These are phyloP conservation scores for Drosophila merina DNA, from an alignment of 2,888 invertebrate genomes.

Conservation along the genomic window DNA sequence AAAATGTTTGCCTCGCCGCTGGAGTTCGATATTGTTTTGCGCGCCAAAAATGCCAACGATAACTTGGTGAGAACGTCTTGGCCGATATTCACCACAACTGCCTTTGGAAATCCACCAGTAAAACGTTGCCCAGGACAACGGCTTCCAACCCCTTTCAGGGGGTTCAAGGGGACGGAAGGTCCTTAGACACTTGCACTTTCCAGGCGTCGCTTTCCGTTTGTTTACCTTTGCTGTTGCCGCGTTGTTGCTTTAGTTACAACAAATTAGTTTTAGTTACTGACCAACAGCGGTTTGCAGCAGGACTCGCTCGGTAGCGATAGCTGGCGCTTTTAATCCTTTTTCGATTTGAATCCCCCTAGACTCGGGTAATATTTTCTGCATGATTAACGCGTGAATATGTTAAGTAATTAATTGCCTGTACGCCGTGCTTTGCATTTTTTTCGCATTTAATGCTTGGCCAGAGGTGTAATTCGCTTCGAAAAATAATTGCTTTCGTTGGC, in stretches of 20 bases:
- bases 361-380: constrained; percentile 48
- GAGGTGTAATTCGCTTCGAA: constrained; percentile 33
- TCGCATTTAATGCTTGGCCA: constrained; percentile 21
- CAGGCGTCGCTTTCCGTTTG: constrained; percentile 56
- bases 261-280: constrained; percentile 61
- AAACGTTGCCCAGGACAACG: constrained; percentile 46
- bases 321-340: not conserved
- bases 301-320: constrained; percentile 11
- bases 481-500: constrained; percentile 34
- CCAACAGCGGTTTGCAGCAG: constrained; percentile 50
- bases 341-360: not conserved
- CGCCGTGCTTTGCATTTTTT: constrained; percentile 20
- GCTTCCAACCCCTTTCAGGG: constrained; percentile 8
- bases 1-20: constrained; percentile 62
- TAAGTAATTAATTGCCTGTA: constrained; percentile 62
- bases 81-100: constrained; percentile 7
- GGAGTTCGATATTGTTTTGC: constrained; percentile 71
- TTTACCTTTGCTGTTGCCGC: constrained; percentile 40
- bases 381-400: constrained; percentile 68
- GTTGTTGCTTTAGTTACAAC: constrained; percentile 66
- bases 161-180: not conserved
- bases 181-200: constrained; percentile 64
- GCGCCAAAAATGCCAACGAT: constrained; percentile 69
- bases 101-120: constrained; percentile 47
- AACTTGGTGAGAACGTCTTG: constrained; percentile 57